Conservation (phyloP, 2,113 vertebrate species). For the Catharus bicknelli region DNA sequence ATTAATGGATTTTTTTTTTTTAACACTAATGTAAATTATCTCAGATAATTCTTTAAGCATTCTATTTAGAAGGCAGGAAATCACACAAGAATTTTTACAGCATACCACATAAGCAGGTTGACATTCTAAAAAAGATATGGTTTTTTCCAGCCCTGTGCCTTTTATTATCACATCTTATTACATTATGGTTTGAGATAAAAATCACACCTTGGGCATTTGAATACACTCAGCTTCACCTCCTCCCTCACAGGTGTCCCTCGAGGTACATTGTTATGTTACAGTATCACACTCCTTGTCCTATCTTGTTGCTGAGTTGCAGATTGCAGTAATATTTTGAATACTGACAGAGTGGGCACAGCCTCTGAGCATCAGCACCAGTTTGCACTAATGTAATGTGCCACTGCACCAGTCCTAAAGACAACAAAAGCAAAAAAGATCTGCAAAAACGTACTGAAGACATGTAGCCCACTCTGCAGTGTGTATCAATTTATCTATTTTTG, state of each 20-base stretch:
- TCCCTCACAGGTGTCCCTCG: constrained; percentile 43
- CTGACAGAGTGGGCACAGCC: neutral
- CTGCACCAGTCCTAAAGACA: constrained; percentile 48
- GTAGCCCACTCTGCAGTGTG: neutral
- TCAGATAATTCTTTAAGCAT: constrained; percentile 6
- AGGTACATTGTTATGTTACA: constrained; percentile 18
- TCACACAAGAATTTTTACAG: neutral
- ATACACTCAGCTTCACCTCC: constrained; percentile 49
- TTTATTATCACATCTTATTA: constrained; percentile 67
- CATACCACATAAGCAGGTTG: neutral
- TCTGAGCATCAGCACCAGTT: constrained; percentile 57
- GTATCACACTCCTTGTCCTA: constrained; percentile 25
- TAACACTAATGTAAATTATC: neutral
- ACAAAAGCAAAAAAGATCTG: neutral
- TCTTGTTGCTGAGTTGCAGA: constrained; percentile 18
- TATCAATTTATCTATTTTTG: neutral
- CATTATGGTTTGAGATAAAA: constrained; percentile 61
- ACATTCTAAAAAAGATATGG: constrained; percentile 19
- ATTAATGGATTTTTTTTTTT: neutral
- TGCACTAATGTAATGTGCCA: constrained; percentile 59
- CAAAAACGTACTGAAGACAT: neutral
- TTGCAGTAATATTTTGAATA: constrained; percentile 39
- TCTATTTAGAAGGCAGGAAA: constrained; percentile 22
- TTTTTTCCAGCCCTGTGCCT: constrained; percentile 29
- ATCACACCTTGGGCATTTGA: constrained; percentile 51